A percentile compares a stretch with the other conserved stretches of the same genome.
These are phyloP conservation scores for Hyperoplus immaculatus DNA, from an alignment of 2,797 vertebrate genomes.

Conservation along the genomic window DNA sequence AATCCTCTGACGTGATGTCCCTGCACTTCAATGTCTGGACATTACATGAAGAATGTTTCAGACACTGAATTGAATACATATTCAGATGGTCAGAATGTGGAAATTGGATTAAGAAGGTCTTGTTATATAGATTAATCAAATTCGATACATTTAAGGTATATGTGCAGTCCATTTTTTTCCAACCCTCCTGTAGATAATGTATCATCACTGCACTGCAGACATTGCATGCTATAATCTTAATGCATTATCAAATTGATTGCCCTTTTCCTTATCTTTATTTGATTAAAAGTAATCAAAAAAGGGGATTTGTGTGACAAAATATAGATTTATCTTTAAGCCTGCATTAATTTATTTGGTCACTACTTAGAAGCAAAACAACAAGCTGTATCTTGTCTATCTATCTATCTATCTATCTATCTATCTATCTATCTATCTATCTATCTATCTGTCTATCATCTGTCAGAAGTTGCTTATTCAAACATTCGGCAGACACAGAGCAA, in stretches of 20 bases:
- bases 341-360: too few relatives aligned
- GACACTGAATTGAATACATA: slow-evolving; percentile 52
- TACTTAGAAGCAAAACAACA: too few relatives aligned
- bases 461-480: too few relatives aligned
- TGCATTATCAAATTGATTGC: not conserved
- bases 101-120: slow-evolving; percentile 38
- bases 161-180: not conserved
- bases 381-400: too few relatives aligned
- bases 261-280: not conserved
- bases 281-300: not conserved
- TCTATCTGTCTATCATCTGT: too few relatives aligned
- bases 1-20: slow-evolving; percentile 50
- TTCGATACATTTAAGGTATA: slow-evolving; percentile 30
- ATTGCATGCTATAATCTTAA: not conserved
- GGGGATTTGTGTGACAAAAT: not conserved
- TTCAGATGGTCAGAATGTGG: slow-evolving; percentile 35
- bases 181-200: not conserved
- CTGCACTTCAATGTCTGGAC: slow-evolving; percentile 27
- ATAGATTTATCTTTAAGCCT: too few relatives aligned
- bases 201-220: not conserved
- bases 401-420: too few relatives aligned
- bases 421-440: too few relatives aligned
- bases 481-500: too few relatives aligned
- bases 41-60: slow-evolving; percentile 27
- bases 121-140: slow-evolving; percentile 30